phyloP scores from a whole-genome alignment of 2,113 vertebrate species.

The Plotosus lineatus region DNA sequence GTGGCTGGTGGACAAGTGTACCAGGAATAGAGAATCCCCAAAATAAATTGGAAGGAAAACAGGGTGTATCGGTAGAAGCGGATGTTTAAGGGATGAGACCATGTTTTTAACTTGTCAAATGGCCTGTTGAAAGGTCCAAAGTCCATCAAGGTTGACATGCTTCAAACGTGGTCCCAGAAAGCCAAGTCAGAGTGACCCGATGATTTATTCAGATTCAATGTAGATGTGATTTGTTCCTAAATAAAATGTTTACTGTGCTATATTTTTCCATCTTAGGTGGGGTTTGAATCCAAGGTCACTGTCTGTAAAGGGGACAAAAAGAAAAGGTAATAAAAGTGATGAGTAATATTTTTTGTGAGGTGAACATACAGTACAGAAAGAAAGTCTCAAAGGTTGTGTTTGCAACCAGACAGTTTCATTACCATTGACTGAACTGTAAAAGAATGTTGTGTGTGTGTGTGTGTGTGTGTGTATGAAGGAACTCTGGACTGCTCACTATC shows the following conservation, averaged over 20 bases:
- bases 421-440: neutral
- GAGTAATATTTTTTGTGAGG: neutral
- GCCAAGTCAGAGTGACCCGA: neutral
- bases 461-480: too few relatives aligned
- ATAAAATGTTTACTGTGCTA: neutral
- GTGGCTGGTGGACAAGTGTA: too few relatives aligned
- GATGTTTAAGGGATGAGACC: too few relatives aligned
- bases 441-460: neutral
- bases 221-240: neutral
- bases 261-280: constrained; percentile 45
- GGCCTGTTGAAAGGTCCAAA: neutral
- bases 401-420: neutral
- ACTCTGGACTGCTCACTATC: neutral
- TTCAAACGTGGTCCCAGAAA: neutral
- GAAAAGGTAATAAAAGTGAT: constrained; percentile 41
- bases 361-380: neutral
- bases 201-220: neutral
- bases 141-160: neutral
- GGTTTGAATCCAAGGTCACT: constrained; percentile 46
- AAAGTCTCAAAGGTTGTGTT: neutral
- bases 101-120: too few relatives aligned
- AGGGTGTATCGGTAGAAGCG: too few relatives aligned
- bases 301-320: constrained; percentile 10
- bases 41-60: too few relatives aligned
- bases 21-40: too few relatives aligned